phyloP scores from a whole-genome alignment of 2,888 invertebrate species.

The Xestia xanthographa region DNA sequence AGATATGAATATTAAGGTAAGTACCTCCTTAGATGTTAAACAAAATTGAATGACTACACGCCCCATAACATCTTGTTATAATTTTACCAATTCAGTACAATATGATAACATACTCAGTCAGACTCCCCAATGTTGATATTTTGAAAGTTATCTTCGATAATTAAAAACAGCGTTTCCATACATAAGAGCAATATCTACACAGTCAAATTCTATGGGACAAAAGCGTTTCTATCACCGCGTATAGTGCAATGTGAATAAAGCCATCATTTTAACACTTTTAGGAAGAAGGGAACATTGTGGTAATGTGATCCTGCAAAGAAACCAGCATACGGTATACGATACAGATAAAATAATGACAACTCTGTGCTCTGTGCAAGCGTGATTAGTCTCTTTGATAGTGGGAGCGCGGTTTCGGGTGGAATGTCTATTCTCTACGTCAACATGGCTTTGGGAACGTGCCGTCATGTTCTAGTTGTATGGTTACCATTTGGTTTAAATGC shows the following conservation, averaged over 20 bases:
- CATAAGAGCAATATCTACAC: not conserved
- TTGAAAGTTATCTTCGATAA: not conserved
- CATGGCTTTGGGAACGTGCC: not conserved
- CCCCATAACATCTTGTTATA: not conserved
- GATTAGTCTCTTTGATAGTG: conserved; percentile 60
- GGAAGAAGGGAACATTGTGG: conserved; percentile 30
- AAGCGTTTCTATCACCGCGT: not conserved
- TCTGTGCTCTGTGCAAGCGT: conserved; percentile 71
- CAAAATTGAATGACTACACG: not conserved
- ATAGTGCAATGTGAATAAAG: conserved; percentile 45
- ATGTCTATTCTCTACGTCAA: conserved; percentile 11
- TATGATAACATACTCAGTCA: not conserved
- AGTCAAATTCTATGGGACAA: not conserved
- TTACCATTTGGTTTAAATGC: not conserved
- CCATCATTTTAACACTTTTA: conserved; percentile 24
- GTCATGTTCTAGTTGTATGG: not conserved
- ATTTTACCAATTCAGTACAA: not conserved
- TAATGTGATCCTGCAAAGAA: conserved; percentile 64
- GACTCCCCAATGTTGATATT: not conserved
- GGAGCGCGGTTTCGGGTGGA: conserved; percentile 51
- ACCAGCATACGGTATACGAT: conserved; percentile 47
- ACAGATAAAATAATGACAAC: conserved; percentile 54
- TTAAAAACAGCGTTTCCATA: not conserved
- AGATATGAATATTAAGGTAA: not conserved
- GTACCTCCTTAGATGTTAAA: not conserved